These are phyloP conservation scores for Myzus persicae DNA, from an alignment of 1,140 invertebrate species.

Conservation along the genomic window DNA sequence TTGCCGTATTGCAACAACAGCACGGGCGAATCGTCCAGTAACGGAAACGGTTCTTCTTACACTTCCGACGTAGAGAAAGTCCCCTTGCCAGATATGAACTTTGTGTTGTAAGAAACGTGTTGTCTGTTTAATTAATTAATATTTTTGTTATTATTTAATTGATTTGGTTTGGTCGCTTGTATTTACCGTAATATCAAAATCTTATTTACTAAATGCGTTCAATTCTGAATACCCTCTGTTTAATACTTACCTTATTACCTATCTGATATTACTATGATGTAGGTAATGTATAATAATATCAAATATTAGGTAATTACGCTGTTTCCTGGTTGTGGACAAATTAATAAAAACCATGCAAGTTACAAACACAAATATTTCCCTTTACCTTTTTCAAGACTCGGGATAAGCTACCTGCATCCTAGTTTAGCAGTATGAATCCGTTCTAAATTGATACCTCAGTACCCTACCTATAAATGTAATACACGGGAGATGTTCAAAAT, in stretches of 20 bases:
- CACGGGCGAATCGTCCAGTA: constrained; percentile 60
- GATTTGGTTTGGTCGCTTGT: constrained; percentile 61
- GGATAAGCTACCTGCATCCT: background rate
- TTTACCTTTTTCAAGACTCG: background rate
- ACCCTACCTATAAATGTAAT: no score
- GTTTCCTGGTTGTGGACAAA: background rate
- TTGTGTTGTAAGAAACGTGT: constrained; percentile 71
- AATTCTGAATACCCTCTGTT: background rate
- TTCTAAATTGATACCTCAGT: no score
- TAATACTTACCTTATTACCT: background rate
- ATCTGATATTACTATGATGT: background rate
- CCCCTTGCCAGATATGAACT: constrained; percentile 74
- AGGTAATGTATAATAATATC: background rate
- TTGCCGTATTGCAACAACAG: constrained; percentile 87
- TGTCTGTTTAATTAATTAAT: constrained; percentile 57
- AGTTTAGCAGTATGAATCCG: no score
- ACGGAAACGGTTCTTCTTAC: constrained; percentile 76
- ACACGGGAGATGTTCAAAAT: no score
- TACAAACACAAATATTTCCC: background rate
- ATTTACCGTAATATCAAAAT: background rate
- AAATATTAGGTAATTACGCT: background rate
- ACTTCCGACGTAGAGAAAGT: constrained; percentile 77
- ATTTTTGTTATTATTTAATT: constrained; percentile 56
- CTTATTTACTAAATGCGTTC: background rate
- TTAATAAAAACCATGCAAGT: background rate